These are phyloP conservation scores for Bubo scandiacus DNA, from an alignment of 2,113 vertebrate genomes.

Conservation along the genomic window DNA sequence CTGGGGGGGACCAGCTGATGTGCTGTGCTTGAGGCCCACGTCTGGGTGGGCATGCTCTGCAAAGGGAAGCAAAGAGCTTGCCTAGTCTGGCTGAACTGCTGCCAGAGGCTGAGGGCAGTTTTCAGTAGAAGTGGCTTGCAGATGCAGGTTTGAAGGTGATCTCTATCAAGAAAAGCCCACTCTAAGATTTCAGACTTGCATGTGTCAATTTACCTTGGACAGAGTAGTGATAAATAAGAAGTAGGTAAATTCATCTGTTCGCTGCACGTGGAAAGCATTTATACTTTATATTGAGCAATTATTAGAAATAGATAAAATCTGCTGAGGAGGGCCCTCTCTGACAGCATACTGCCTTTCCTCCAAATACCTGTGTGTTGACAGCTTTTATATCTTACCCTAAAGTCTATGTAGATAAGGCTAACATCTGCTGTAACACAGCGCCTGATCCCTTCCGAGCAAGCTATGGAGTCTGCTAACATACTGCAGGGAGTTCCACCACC, in stretches of 20 bases:
- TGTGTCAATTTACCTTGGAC: neutral
- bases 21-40: rapidly evolving
- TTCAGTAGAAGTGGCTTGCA: neutral
- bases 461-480: neutral
- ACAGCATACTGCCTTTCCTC: neutral
- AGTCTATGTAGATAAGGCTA: neutral
- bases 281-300: neutral
- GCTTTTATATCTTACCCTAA: neutral
- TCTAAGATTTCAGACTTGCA: neutral
- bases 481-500: neutral
- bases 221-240: neutral
- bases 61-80: neutral
- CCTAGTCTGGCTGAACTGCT: neutral
- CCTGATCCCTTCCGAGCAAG: neutral
- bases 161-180: neutral
- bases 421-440: neutral
- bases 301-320: neutral
- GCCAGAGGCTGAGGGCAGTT: neutral
- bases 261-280: neutral
- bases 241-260: neutral
- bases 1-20: neutral
- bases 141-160: neutral
- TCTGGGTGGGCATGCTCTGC: neutral
- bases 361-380: neutral
- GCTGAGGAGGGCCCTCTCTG: neutral